phyloP scores from a whole-genome alignment of 37 sponge, comb jelly and placozoan species.

The Haliclona indistincta region DNA sequence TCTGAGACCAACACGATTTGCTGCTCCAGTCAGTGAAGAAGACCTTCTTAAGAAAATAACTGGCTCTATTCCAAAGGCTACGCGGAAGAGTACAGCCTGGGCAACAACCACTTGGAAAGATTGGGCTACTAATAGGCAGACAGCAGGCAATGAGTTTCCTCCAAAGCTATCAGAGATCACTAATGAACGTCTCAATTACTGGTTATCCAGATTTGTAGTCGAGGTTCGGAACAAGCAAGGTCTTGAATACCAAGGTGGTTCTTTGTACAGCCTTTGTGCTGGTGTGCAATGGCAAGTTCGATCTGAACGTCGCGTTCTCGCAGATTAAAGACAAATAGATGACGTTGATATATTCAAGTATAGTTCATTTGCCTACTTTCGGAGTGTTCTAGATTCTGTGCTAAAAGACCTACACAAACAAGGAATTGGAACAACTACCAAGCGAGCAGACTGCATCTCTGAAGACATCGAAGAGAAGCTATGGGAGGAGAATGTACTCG shows the following conservation, averaged over 20 bases:
- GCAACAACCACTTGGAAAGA: background rate
- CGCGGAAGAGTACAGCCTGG: background rate
- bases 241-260: background rate
- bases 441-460: background rate
- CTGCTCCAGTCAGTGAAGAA: background rate
- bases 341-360: background rate
- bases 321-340: background rate
- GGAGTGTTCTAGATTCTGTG: background rate
- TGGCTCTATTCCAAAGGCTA: background rate
- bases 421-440: background rate
- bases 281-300: background rate
- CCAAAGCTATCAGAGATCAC: background rate
- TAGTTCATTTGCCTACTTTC: background rate
- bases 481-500: background rate
- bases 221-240: background rate
- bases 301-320: background rate
- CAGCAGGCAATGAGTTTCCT: background rate
- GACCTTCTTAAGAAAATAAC: background rate
- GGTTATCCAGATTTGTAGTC: background rate
- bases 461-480: background rate
- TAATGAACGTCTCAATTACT: background rate
- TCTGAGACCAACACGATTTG: slow-evolving; percentile 1
- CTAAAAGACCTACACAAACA: background rate
- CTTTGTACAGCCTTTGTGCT: background rate
- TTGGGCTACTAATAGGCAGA: background rate